Percentiles rank a stretch among this genome's conserved stretches.
Conservation (phyloP, 2,888 invertebrate species). For the Zaprionus lineosus region DNA sequence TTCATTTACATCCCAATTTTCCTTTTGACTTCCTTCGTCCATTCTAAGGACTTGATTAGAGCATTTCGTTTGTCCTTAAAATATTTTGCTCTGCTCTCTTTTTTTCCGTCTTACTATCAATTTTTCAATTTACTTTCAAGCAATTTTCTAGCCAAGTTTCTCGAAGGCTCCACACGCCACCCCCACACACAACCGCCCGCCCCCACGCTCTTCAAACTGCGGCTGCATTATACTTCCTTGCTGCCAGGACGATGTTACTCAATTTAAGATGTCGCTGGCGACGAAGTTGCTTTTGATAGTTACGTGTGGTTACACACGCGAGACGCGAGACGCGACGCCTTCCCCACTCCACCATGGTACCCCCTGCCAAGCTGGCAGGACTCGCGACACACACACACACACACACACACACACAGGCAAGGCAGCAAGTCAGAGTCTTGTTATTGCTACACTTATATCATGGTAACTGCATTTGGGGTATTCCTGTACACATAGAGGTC, state of each 20-base stretch:
- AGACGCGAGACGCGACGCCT: slow-evolving; percentile 11
- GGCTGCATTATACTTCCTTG: slow-evolving; percentile 54
- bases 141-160: slow-evolving; percentile 58
- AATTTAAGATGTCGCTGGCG: slow-evolving; percentile 59
- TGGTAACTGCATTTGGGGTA: slow-evolving; percentile 33
- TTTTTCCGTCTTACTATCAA: slow-evolving; percentile 22
- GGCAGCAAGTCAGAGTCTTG: slow-evolving; percentile 46
- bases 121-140: slow-evolving; percentile 55
- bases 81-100: slow-evolving; percentile 1
- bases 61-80: slow-evolving; percentile 5
- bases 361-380: too few species aligned
- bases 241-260: slow-evolving; percentile 51
- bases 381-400: too few species aligned
- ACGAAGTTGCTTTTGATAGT: slow-evolving; percentile 61
- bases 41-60: too few species aligned
- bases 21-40: too few species aligned
- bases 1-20: slow-evolving; percentile 30
- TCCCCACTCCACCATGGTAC: too few species aligned
- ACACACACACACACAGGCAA: slow-evolving; percentile 8
- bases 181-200: background rate
- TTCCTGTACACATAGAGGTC: slow-evolving; percentile 8
- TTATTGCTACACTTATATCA: slow-evolving; percentile 55
- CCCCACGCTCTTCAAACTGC: too few species aligned
- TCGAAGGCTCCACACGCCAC: too few species aligned
- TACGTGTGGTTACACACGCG: slow-evolving; percentile 64